These are phyloP conservation scores for Drosophila watanabei DNA, from an alignment of 1,140 invertebrate genomes.

Conservation along the genomic window DNA sequence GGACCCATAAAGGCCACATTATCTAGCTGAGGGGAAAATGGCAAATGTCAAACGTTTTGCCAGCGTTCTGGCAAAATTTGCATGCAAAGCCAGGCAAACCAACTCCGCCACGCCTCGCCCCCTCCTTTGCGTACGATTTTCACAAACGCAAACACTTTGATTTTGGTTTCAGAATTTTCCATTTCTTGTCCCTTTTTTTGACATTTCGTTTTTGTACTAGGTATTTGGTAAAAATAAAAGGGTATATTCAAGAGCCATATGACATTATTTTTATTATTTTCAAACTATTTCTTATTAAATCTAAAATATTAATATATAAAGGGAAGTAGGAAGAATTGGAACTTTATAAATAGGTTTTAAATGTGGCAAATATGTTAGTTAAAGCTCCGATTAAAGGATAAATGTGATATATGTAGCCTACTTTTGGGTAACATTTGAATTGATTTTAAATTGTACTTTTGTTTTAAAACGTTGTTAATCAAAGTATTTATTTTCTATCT, in stretches of 20 bases:
- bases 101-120: slow-evolving; percentile 17
- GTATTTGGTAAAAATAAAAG: background rate
- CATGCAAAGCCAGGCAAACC: slow-evolving; percentile 63
- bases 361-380: too few species aligned
- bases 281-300: too few species aligned
- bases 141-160: slow-evolving; percentile 84
- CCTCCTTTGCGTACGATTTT: slow-evolving; percentile 72
- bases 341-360: too few species aligned
- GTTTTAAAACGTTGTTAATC: too few species aligned
- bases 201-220: background rate
- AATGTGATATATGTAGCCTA: too few species aligned
- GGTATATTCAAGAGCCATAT: background rate
- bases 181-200: slow-evolving; percentile 24
- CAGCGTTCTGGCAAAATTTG: slow-evolving; percentile 64
- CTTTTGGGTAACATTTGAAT: too few species aligned
- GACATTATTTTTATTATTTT: background rate
- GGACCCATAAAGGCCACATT: slow-evolving; percentile 62
- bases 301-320: too few species aligned
- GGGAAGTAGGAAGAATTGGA: too few species aligned
- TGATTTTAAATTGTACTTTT: too few species aligned
- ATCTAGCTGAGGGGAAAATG: slow-evolving; percentile 60
- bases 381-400: too few species aligned
- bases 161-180: slow-evolving; percentile 57
- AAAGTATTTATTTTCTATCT: too few species aligned
- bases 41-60: slow-evolving; percentile 83